These are phyloP conservation scores for Tuta absoluta DNA, from an alignment of 2,888 invertebrate species.

Conservation along the genomic window DNA sequence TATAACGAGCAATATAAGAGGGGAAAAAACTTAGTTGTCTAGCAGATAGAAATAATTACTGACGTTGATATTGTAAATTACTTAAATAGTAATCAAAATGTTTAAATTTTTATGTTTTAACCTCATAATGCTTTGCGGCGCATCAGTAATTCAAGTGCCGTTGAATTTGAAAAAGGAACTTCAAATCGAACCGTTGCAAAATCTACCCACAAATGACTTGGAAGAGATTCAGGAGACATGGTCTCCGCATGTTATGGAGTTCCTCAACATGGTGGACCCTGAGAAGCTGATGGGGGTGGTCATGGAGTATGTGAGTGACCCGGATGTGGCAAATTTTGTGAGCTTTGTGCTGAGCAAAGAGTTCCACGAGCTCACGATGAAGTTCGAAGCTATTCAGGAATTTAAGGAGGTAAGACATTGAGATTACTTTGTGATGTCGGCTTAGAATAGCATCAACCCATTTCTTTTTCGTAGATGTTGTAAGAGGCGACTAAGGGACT, in stretches of 20 bases:
- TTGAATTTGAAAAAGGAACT: not conserved
- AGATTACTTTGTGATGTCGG: not conserved
- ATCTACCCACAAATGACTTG: not conserved
- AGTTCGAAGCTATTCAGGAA: slow-evolving; percentile 48
- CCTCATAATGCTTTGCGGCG: not conserved
- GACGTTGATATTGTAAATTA: not conserved
- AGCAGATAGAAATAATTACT: not conserved
- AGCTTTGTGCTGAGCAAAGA: slow-evolving; percentile 44
- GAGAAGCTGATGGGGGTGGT: slow-evolving; percentile 42
- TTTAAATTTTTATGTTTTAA: not conserved
- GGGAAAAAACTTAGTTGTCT: not conserved
- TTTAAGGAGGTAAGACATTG: slow-evolving; percentile 49
- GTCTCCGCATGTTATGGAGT: slow-evolving; percentile 45
- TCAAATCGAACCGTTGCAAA: not conserved
- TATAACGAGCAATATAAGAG: not conserved
- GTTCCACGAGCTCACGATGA: slow-evolving; percentile 43
- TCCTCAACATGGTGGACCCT: slow-evolving; percentile 44
- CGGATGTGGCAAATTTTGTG: slow-evolving; percentile 47
- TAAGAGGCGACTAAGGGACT: too few species aligned
- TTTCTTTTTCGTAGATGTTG: too few species aligned
- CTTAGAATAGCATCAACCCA: too few species aligned
- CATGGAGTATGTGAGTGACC: slow-evolving; percentile 45
- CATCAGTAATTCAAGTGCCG: slow-evolving; percentile 12
- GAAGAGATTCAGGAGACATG: slow-evolving; percentile 31
- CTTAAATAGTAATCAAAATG: not conserved